Evolutionary conservation across 1,140 invertebrate genomes (phyloP).

Genomic region (Neocloeon triangulifer): DNA sequence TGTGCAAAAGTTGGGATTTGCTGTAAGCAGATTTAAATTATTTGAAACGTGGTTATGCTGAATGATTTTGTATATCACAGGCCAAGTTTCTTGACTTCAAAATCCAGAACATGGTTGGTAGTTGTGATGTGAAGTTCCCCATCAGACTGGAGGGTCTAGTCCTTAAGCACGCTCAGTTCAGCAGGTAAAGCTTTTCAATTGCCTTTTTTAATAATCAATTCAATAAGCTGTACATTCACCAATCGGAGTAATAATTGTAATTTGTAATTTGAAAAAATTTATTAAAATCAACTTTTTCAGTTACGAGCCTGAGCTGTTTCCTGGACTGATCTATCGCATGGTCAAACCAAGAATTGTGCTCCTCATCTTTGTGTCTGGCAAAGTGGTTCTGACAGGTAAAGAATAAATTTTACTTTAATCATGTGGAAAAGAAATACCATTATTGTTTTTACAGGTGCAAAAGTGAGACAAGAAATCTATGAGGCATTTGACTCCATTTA

Average conservation of each 20-base stretch:
- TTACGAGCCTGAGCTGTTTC: constrained; percentile 82
- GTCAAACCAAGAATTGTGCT: constrained; percentile 87
- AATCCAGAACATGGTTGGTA: constrained; percentile 99
- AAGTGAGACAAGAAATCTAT: constrained; percentile 94
- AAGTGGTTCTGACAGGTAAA: constrained; percentile 82
- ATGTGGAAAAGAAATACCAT: background rate
- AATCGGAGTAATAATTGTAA: too few species aligned
- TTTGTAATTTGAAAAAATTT: constrained; percentile 2
- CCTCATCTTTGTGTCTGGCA: constrained; percentile 94
- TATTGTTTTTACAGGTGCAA: constrained; percentile 49
- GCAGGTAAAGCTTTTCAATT: constrained; percentile 30
- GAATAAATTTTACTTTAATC: constrained; percentile 2
- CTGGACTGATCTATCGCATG: constrained; percentile 94
- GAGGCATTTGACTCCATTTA: constrained; percentile 99
- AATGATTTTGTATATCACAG: constrained; percentile 24
- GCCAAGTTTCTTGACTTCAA: constrained; percentile 99
- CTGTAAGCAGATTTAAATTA: constrained; percentile 28
- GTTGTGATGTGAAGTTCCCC: constrained; percentile 98
- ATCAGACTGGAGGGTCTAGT: constrained; percentile 93
- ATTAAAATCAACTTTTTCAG: constrained; percentile 21
- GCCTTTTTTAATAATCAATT: background rate
- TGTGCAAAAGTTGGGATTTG: constrained; percentile 95
- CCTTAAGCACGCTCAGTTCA: constrained; percentile 92
- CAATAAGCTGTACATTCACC: background rate
- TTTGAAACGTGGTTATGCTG: background rate